These are phyloP conservation scores for Casuarius casuarius DNA, from an alignment of 2,113 vertebrate genomes.

Conservation along the genomic window DNA sequence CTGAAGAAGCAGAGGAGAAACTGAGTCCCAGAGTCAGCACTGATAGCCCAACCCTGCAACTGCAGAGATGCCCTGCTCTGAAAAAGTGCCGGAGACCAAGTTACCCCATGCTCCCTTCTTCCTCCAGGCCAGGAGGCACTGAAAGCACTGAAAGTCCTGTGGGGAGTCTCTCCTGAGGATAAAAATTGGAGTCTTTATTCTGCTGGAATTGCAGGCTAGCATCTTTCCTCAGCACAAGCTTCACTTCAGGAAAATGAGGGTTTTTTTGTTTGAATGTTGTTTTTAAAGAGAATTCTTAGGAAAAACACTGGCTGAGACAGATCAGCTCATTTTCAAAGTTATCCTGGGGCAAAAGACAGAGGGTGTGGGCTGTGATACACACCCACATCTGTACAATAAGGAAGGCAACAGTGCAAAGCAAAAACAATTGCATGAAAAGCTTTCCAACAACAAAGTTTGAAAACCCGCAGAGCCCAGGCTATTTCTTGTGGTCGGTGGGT, in stretches of 20 bases:
- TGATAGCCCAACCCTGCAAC: not conserved
- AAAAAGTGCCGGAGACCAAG: not conserved
- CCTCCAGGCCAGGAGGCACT: not conserved
- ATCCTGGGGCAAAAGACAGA: constrained; percentile 56
- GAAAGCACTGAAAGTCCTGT: not conserved
- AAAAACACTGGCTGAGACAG: not conserved
- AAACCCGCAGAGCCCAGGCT: constrained; percentile 60
- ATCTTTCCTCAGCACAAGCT: constrained; percentile 20
- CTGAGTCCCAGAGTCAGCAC: not conserved
- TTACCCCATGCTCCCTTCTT: not conserved
- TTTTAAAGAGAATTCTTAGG: constrained; percentile 55
- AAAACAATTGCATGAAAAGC: constrained; percentile 71
- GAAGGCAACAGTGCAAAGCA: constrained; percentile 31
- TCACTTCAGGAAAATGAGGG: constrained; percentile 39
- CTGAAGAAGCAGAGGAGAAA: not conserved
- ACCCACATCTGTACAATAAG: constrained; percentile 67
- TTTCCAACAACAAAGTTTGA: constrained; percentile 68
- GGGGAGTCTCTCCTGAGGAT: not conserved
- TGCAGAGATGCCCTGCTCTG: not conserved
- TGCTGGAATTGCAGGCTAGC: not conserved
- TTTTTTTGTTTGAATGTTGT: constrained; percentile 12
- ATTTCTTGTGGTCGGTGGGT: constrained; percentile 68
- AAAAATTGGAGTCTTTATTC: not conserved
- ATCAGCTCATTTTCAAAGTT: constrained; percentile 50
- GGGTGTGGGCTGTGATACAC: constrained; percentile 65